A percentile compares a stretch with the other conserved stretches of the same genome.
Conservation (phyloP, 2,888 invertebrate species). For the Cosmopolites sordidus region DNA sequence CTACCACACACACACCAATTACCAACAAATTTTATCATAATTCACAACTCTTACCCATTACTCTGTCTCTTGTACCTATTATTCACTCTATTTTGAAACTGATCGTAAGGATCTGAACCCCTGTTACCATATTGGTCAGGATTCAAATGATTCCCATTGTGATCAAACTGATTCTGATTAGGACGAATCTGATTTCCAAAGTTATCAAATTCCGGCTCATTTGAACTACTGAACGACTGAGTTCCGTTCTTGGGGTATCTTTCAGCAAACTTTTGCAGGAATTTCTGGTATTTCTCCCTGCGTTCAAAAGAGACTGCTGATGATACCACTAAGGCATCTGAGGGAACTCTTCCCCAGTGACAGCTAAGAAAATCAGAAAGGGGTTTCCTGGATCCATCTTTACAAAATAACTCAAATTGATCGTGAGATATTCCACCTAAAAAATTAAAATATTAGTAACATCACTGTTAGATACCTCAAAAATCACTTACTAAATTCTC, state of each 20-base stretch:
- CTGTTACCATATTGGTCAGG: slow-evolving; percentile 31
- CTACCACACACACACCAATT: neutral
- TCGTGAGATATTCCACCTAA: slow-evolving; percentile 44
- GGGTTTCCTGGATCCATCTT: slow-evolving; percentile 67
- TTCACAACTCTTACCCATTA: slow-evolving; percentile 21
- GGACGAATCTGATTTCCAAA: slow-evolving; percentile 17
- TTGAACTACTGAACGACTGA: neutral
- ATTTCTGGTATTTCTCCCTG: slow-evolving; percentile 60
- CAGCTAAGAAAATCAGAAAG: slow-evolving; percentile 69
- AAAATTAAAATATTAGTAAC: neutral
- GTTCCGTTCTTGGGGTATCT: slow-evolving; percentile 19
- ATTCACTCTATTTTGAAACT: slow-evolving; percentile 35
- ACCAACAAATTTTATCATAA: neutral
- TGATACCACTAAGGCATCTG: slow-evolving; percentile 81
- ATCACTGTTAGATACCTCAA: too few relatives aligned
- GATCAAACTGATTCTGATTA: slow-evolving; percentile 30
- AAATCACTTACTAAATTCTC: slow-evolving; percentile 56
- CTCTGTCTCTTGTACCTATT: slow-evolving; percentile 37
- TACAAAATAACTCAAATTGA: slow-evolving; percentile 76
- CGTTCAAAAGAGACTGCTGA: slow-evolving; percentile 64
- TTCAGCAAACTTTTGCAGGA: slow-evolving; percentile 59
- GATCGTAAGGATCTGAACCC: slow-evolving; percentile 28
- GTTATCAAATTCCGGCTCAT: slow-evolving; percentile 18
- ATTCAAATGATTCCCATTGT: slow-evolving; percentile 36
- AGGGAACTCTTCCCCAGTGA: slow-evolving; percentile 82